Conservation (phyloP, 1,140 invertebrate genomes). For the Atopsyche davidsoni region DNA sequence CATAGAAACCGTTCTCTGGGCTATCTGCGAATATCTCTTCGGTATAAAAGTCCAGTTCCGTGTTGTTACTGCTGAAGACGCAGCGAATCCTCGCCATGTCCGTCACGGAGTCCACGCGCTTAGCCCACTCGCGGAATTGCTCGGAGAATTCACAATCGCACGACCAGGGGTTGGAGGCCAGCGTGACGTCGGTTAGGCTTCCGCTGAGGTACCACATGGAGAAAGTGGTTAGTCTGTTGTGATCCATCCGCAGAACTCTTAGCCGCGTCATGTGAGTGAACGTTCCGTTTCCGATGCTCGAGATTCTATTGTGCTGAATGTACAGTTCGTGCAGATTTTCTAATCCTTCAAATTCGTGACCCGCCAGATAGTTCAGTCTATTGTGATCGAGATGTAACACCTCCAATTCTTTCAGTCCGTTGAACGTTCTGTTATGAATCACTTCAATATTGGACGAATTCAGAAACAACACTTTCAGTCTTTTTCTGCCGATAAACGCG, state of each 20-base stretch:
- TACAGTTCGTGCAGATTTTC: slow-evolving; percentile 75
- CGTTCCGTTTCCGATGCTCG: slow-evolving; percentile 67
- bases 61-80: slow-evolving; percentile 52
- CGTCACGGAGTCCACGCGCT: slow-evolving; percentile 55
- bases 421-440: slow-evolving; percentile 86
- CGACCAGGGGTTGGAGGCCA: slow-evolving; percentile 79
- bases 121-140: slow-evolving; percentile 72
- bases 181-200: slow-evolving; percentile 59
- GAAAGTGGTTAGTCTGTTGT: slow-evolving; percentile 68
- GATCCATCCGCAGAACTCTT: slow-evolving; percentile 65
- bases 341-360: slow-evolving; percentile 75
- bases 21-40: slow-evolving; percentile 50
- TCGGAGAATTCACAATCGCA: slow-evolving; percentile 81
- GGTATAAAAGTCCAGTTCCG: slow-evolving; percentile 52
- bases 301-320: slow-evolving; percentile 76
- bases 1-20: slow-evolving; percentile 52
- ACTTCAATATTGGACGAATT: slow-evolving; percentile 80
- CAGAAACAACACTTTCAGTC: slow-evolving; percentile 73
- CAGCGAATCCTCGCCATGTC: slow-evolving; percentile 59
- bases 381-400: slow-evolving; percentile 79
- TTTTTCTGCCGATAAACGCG: slow-evolving; percentile 85
- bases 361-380: slow-evolving; percentile 64
- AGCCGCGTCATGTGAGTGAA: slow-evolving; percentile 68
- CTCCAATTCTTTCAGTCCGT: slow-evolving; percentile 75
- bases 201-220: slow-evolving; percentile 70